Evolutionary conservation across 2,113 vertebrate genomes (phyloP).

Genomic region (Pygoscelis adeliae): DNA sequence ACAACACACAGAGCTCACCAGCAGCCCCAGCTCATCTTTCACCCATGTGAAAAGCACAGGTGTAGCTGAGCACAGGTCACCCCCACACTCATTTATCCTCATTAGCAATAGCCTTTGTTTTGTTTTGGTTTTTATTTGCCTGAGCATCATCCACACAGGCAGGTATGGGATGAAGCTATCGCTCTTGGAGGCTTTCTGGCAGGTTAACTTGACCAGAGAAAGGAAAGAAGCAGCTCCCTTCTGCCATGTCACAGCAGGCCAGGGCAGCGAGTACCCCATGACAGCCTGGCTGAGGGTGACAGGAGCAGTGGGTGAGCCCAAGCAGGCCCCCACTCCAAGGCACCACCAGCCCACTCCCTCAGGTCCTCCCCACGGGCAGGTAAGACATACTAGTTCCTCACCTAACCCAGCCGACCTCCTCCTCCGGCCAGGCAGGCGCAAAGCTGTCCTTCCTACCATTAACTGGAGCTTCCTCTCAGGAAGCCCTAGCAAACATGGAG

Average conservation of each 20-base stretch:
- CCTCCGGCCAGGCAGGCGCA: not conserved
- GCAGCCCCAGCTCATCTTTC: not conserved
- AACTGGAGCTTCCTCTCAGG: not conserved
- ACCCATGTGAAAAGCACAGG: not conserved
- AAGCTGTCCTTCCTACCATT: not conserved
- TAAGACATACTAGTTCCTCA: not conserved
- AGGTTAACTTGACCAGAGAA: not conserved
- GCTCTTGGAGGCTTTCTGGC: not conserved
- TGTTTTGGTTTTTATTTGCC: not conserved
- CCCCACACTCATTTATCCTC: not conserved
- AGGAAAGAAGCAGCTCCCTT: not conserved
- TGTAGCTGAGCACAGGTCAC: not conserved
- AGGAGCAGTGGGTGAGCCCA: not conserved
- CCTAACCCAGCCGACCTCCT: not conserved
- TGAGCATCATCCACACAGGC: not conserved
- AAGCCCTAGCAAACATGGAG: not conserved
- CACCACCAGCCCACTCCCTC: not conserved
- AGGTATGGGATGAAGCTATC: not conserved
- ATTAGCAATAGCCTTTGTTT: not conserved
- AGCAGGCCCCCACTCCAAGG: not conserved
- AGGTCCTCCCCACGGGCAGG: not conserved
- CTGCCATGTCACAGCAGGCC: not conserved
- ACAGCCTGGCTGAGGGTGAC: not conserved
- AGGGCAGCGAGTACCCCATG: rapidly evolving
- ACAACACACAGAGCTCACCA: too few relatives aligned